These are phyloP conservation scores for Aphelinus atriplicis DNA, from an alignment of 1,140 invertebrate species.

Conservation along the genomic window DNA sequence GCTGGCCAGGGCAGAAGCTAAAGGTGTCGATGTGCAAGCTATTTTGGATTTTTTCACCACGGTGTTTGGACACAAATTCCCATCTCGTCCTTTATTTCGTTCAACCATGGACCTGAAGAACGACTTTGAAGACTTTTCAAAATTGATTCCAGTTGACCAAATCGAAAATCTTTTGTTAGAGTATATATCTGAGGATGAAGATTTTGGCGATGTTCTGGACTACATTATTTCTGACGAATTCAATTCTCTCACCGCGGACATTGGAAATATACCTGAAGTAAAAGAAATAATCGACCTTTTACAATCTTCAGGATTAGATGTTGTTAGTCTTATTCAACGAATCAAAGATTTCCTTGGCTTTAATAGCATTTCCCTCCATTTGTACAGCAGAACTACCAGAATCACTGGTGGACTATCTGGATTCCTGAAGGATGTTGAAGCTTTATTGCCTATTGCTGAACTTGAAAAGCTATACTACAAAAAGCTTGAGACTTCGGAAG, in stretches of 20 bases:
- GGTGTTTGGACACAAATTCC: no score
- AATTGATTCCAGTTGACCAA: constrained; percentile 40
- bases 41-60: no score
- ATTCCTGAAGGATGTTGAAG: constrained; percentile 47
- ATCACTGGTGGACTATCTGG: constrained; percentile 47
- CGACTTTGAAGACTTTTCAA: constrained; percentile 40
- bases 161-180: constrained; percentile 40
- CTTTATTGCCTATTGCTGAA: constrained; percentile 47
- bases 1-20: no score
- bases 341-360: constrained; percentile 40
- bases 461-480: constrained; percentile 48
- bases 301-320: constrained; percentile 41
- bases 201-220: constrained; percentile 41
- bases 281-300: constrained; percentile 40
- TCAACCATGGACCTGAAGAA: no score
- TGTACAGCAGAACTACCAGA: not conserved
- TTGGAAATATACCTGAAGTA: constrained; percentile 43
- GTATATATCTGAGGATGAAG: constrained; percentile 43
- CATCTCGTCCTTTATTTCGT: no score
- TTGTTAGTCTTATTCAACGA: constrained; percentile 37
- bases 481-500: constrained; percentile 49
- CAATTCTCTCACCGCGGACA: constrained; percentile 37
- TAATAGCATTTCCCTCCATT: constrained; percentile 8
- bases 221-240: constrained; percentile 45
- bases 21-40: no score